Conservation (phyloP, 2,113 vertebrate genomes). For the Etheostoma spectabile region DNA sequence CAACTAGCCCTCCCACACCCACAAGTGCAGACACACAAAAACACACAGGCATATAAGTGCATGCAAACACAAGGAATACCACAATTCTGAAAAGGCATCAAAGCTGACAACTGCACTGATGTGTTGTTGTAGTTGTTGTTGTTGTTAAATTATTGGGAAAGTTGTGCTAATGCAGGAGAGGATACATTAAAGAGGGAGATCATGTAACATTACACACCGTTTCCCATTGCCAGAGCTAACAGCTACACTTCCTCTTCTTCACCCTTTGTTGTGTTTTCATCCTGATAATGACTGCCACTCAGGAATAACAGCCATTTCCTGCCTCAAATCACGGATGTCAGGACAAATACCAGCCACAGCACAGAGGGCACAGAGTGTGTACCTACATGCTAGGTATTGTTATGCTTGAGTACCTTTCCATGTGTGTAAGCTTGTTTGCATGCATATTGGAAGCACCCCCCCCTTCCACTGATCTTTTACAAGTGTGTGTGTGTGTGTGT, state of each 20-base stretch:
- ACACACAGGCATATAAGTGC: conserved; percentile 28
- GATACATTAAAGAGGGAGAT: conserved; percentile 46
- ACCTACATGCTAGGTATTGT: conserved; percentile 28
- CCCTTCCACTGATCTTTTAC: conserved; percentile 10
- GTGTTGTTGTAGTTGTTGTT: conserved; percentile 14
- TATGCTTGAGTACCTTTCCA: conserved; percentile 36
- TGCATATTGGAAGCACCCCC: conserved; percentile 9
- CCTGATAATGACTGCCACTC: conserved; percentile 60
- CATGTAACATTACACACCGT: conserved; percentile 43
- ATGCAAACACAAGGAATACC: conserved; percentile 26
- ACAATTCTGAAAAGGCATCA: conserved; percentile 46
- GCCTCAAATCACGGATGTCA: conserved; percentile 60
- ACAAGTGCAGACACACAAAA: conserved; percentile 26
- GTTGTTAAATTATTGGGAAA: conserved; percentile 55
- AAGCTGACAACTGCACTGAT: conserved; percentile 37
- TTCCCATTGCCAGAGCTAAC: conserved; percentile 13
- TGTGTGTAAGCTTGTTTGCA: conserved; percentile 29
- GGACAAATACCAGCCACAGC: conserved; percentile 47
- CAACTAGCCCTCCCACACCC: conserved; percentile 69
- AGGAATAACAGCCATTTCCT: conserved; percentile 72
- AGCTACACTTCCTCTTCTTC: conserved; percentile 50
- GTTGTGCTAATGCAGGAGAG: conserved; percentile 45
- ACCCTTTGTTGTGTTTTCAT: conserved; percentile 63
- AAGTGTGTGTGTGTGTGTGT: no score
- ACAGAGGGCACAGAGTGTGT: conserved; percentile 22